Conservation (phyloP, 2,888 invertebrate species). For the Clostera curtula region DNA sequence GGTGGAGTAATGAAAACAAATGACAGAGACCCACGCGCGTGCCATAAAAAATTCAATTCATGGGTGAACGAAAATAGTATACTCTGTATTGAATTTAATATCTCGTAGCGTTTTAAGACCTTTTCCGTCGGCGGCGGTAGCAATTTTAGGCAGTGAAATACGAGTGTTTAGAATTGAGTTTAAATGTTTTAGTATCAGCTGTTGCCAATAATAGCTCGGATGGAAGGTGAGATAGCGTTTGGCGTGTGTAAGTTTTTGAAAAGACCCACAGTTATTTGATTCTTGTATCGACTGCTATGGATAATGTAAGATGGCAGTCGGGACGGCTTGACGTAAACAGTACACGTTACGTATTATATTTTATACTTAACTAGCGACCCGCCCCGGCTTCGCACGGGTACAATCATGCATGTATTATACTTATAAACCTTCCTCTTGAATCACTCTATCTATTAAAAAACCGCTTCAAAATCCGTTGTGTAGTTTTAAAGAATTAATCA, state of each 20-base stretch:
- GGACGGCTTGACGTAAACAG: no score
- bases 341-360: no score
- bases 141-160: conserved; percentile 32
- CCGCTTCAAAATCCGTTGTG: no score
- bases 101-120: conserved; percentile 32
- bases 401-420: no score
- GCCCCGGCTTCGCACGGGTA: no score
- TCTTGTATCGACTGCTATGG: no score
- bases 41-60: conserved; percentile 66
- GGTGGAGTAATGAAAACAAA: conserved; percentile 65
- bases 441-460: no score
- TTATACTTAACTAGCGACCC: no score
- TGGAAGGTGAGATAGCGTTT: conserved; percentile 6
- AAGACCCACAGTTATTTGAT: no score
- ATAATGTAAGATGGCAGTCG: no score
- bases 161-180: conserved; percentile 37
- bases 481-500: no score
- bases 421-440: no score
- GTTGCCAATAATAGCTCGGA: conserved; percentile 22
- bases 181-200: conserved; percentile 32
- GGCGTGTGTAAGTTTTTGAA: conserved; percentile 7
- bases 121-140: conserved; percentile 27
- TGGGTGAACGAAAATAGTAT: conserved; percentile 54
- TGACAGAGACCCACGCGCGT: conserved; percentile 53
- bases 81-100: conserved; percentile 44